Evolutionary conservation across 2,888 invertebrate genomes (phyloP).

Genomic region (Diloba caeruleocephala): DNA sequence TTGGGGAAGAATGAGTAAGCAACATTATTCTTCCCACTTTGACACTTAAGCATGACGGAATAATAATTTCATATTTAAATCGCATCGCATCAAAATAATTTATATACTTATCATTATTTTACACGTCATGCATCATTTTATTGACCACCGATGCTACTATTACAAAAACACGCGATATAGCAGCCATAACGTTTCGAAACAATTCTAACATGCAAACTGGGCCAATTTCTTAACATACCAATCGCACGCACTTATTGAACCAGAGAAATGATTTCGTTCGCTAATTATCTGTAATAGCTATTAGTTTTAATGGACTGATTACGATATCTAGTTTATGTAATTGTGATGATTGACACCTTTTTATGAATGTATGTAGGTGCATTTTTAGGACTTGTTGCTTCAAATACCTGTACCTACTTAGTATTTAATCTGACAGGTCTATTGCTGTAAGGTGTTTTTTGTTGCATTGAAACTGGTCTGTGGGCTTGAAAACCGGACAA

Average conservation of each 20-base stretch:
- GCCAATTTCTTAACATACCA: conserved; percentile 49
- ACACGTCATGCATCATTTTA: conserved; percentile 23
- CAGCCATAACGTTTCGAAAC: conserved; percentile 45
- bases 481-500: too few relatives aligned
- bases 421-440: conserved; percentile 26
- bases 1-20: too few relatives aligned
- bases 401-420: conserved; percentile 13
- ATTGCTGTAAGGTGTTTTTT: neutral
- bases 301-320: conserved; percentile 36
- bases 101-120: conserved; percentile 6
- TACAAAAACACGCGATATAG: conserved; percentile 45
- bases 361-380: conserved; percentile 11
- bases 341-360: conserved; percentile 25
- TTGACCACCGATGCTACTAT: conserved; percentile 30
- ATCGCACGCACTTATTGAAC: conserved; percentile 44
- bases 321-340: conserved; percentile 29
- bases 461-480: too few relatives aligned
- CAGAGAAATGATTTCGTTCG: conserved; percentile 46
- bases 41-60: neutral
- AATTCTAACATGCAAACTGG: conserved; percentile 37
- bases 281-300: conserved; percentile 34
- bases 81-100: neutral
- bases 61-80: conserved; percentile 3
- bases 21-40: neutral
- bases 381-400: conserved; percentile 18